These are phyloP conservation scores for Mesembrinibis cayennensis DNA, from an alignment of 2,113 vertebrate species.

Conservation along the genomic window DNA sequence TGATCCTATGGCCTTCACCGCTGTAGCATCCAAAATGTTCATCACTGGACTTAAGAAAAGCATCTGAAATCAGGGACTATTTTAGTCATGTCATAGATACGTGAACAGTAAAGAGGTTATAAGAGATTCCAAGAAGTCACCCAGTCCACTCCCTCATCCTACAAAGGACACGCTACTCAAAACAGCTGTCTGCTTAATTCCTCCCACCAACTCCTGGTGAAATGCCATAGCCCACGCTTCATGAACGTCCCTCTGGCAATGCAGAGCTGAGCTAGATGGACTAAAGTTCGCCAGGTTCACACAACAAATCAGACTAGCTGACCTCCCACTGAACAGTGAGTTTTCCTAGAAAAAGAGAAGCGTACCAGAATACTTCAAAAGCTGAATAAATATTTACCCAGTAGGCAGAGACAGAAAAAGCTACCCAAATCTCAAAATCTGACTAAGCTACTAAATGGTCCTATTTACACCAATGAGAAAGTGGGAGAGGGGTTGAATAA, in stretches of 20 bases:
- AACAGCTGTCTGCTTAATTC: background rate
- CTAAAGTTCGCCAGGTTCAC: background rate
- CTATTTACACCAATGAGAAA: background rate
- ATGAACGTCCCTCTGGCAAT: background rate
- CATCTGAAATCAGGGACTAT: background rate
- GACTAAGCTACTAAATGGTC: background rate
- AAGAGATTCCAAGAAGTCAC: background rate
- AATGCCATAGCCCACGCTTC: fast-evolving
- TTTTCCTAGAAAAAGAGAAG: background rate
- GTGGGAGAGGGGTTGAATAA: background rate
- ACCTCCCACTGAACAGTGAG: background rate
- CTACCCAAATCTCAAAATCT: background rate
- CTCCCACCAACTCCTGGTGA: background rate
- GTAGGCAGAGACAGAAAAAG: background rate
- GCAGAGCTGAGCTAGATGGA: background rate
- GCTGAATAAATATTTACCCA: background rate
- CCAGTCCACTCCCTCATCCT: background rate
- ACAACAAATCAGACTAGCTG: background rate
- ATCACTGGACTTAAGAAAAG: background rate
- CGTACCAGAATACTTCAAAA: background rate
- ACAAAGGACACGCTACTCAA: background rate
- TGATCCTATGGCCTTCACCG: background rate
- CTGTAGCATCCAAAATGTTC: background rate
- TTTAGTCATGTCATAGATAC: background rate
- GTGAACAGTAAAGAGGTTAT: background rate